Percentiles rank a stretch among this genome's conserved stretches.
Conservation (phyloP, 2,113 vertebrate genomes). For the Sinocyclocheilus rhinocerous region DNA sequence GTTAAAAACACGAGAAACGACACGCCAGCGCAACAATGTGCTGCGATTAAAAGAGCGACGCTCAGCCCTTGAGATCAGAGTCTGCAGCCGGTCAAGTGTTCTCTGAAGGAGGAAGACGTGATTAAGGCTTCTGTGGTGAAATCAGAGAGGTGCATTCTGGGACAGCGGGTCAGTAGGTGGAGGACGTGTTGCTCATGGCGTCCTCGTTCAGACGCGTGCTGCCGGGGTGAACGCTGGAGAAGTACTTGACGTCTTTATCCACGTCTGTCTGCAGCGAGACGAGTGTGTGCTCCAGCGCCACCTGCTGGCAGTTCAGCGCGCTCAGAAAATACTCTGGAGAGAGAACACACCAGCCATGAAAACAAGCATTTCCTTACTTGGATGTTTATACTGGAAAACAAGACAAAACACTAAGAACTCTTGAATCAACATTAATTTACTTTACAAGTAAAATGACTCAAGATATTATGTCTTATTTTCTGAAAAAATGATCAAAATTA, state of each 20-base stretch:
- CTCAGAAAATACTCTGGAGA: conserved; percentile 81
- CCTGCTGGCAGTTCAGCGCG: conserved; percentile 83
- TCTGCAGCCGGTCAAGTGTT: conserved; percentile 51
- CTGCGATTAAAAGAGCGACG: background rate
- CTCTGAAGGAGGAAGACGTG: conserved; percentile 77
- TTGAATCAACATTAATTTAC: too few relatives aligned
- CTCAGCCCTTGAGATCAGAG: background rate
- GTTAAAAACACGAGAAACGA: background rate
- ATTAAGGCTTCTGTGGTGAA: conserved; percentile 87
- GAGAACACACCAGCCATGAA: too few relatives aligned
- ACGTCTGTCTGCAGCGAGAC: conserved; percentile 85
- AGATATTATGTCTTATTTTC: too few relatives aligned
- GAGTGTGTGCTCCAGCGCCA: conserved; percentile 85
- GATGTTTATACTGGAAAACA: too few relatives aligned
- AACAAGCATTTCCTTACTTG: too few relatives aligned
- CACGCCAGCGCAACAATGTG: conserved; percentile 1
- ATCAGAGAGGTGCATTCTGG: conserved; percentile 21
- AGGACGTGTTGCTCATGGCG: conserved; percentile 88
- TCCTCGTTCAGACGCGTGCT: conserved; percentile 83
- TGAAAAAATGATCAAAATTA: too few relatives aligned
- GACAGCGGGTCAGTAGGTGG: conserved; percentile 78
- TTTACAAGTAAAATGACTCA: too few relatives aligned
- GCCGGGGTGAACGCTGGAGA: conserved; percentile 83
- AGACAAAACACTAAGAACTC: too few relatives aligned
- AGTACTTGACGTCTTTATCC: conserved; percentile 88